Base-by-base conservation (phyloP, 2,888 invertebrate genomes). In the Smittia sp. region DNA sequence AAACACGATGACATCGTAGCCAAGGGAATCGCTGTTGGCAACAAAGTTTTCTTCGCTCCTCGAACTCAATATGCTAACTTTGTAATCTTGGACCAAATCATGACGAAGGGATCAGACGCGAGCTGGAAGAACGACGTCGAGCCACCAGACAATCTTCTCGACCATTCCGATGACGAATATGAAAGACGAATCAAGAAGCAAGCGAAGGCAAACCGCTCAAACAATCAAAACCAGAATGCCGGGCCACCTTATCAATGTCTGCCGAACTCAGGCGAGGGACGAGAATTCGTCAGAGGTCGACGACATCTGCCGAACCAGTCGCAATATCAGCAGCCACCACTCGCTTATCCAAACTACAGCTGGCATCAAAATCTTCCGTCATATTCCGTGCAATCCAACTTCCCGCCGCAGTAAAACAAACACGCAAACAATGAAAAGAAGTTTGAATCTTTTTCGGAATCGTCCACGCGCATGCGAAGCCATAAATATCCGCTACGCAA, bases 81-180 rank as follows among this genome's bases (percentile, higher is more conserved):
- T 77, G 90, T 94, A 15, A 90, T 93, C 79, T 81, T 93, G 22
- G 84, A 87, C 0, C 88, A 92, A 77, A 85, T 94, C 52, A 83
- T 78, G 80, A 81, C 89, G 74, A 92, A 90, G 82, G 96, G 94
- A 3, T 90, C 90, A 0, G 96, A 97, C 84, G 95, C 95, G 0
- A 92, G 93, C 0, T 95, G 94, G 91, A 86, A 90, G 76, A 86
- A 93, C 79, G 92, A 94, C 79, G 83, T 89, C 62, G 96, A 96
- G 80, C 87, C 89, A 13, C 95, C 95, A 0, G 82, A 85, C 0
- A 85, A 86, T 77, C 87, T 86, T 76, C 77, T 89, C 0, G 94
- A 94, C 32, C 95, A 87, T 81, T 96, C 96, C 0, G 96, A 96
- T 80, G 96, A 96, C 79, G 96, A 96, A 78, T 87, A 90, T 75